Percentiles rank a stretch among this genome's conserved stretches.
Conservation (phyloP, 2,888 invertebrate genomes). For the Oeneis ivallda region DNA sequence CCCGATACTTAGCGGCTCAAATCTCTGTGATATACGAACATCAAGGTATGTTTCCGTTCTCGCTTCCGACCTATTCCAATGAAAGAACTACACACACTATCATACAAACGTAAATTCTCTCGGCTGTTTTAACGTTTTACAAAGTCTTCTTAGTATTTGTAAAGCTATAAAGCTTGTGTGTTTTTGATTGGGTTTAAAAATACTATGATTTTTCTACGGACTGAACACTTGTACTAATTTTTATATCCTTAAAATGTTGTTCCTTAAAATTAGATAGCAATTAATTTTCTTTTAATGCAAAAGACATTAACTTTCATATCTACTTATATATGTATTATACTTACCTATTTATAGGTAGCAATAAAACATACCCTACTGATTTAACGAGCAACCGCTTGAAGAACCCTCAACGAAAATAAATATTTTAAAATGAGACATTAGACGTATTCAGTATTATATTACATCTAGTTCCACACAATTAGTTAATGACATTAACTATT, state of each 20-base stretch:
- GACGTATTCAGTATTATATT: constrained; percentile 45
- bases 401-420: constrained; percentile 22
- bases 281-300: too few species aligned
- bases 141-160: too few species aligned
- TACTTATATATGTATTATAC: not conserved
- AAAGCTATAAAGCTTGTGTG: too few species aligned
- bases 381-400: constrained; percentile 19
- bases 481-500: constrained; percentile 61
- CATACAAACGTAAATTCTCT: too few species aligned
- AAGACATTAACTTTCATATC: not conserved
- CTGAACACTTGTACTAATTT: too few species aligned
- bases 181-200: too few species aligned
- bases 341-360: not conserved
- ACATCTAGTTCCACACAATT: constrained; percentile 71
- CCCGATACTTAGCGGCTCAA: constrained; percentile 55
- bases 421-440: constrained; percentile 40
- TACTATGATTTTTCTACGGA: too few species aligned
- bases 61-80: constrained; percentile 48
- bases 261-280: too few species aligned
- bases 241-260: too few species aligned
- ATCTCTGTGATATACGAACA: constrained; percentile 48
- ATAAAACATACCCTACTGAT: constrained; percentile 21
- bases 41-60: constrained; percentile 54
- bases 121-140: too few species aligned
- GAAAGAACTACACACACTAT: not conserved